Evolutionary conservation across 2,113 vertebrate genomes (phyloP), one percentile per base, ranked within the genome.

Genomic region (Pangasianodon hypophthalmus): DNA sequence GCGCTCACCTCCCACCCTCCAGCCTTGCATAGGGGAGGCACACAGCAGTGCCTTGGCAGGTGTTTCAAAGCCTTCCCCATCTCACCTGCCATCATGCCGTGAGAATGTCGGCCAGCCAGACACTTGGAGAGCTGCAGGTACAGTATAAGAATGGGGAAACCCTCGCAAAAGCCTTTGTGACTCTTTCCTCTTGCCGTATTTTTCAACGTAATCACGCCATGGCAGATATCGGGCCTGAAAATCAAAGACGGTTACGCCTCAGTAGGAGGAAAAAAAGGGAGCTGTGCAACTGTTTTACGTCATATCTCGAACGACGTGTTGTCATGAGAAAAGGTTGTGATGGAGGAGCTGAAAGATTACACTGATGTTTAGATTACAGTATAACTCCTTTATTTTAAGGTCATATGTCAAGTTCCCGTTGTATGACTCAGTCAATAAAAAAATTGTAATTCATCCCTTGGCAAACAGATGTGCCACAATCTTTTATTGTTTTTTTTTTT

Each of bases 31-130:
- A 58, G 67, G 84, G 88, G 88, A 81, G 84, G 77, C 58, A 87
- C 77, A 69, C 84, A 71, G 62, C 60, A 81, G 75, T 21, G 21
- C 82, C 67, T 88, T 93, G 93, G 92, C 92, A 95, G 89, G 82
- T 93, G 91, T 92, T 92, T 94, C 92, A 94, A 93, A 93, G 91
- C 91, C 48, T 80, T 84, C 89, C 77, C 56, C 88, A 91, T 93
- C 92, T 91, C 84, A 82, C 88, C 86, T 87, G 87, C 89, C 81
- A 92, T 92, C 92, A 90, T 85, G 52, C 86, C 88, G 88, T 90
- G 56, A 88, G 90, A 86, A 92, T 85, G 90, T 85, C 81, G n/a
- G 85, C 87, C 89, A 90, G 86, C 86, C 89, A 89, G 88, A 86
- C 85, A 88, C 67, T 91, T 54, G 75, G 62, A 73, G 80, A 88